These are phyloP conservation scores for Craniophora ligustri DNA, from an alignment of 2,888 invertebrate species.

Conservation along the genomic window DNA sequence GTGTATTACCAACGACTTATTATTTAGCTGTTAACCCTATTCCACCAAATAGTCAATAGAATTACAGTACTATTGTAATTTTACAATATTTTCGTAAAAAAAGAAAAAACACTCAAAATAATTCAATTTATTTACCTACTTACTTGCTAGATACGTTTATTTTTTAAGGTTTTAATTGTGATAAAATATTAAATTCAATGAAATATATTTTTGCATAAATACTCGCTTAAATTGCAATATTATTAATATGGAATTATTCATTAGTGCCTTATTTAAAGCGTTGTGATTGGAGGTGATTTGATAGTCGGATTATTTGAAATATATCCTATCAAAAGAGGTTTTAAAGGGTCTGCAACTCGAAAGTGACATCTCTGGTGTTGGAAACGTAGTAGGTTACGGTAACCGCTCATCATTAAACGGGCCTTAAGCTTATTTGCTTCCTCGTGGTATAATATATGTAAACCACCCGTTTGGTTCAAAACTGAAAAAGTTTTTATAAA, in stretches of 20 bases:
- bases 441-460: too few relatives aligned
- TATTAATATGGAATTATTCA: constrained; percentile 52
- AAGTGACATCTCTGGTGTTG: too few relatives aligned
- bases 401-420: too few relatives aligned
- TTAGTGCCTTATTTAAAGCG: constrained; percentile 64
- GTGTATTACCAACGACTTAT: constrained; percentile 50
- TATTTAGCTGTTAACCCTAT: constrained; percentile 36
- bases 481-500: too few relatives aligned
- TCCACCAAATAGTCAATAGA: constrained; percentile 60
- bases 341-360: too few relatives aligned
- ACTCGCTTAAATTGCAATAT: constrained; percentile 62
- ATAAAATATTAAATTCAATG: constrained; percentile 51
- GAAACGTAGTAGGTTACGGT: too few relatives aligned
- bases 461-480: too few relatives aligned
- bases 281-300: constrained; percentile 6
- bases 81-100: not conserved
- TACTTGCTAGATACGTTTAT: constrained; percentile 28
- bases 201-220: constrained; percentile 52
- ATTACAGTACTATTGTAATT: constrained; percentile 23
- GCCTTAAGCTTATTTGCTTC: too few relatives aligned
- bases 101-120: constrained; percentile 1
- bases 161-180: constrained; percentile 54
- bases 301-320: too few relatives aligned
- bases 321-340: too few relatives aligned
- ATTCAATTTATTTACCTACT: too few relatives aligned